Base-by-base conservation (phyloP, 2,797 vertebrate genomes). In the Gephyroberyx darwinii region DNA sequence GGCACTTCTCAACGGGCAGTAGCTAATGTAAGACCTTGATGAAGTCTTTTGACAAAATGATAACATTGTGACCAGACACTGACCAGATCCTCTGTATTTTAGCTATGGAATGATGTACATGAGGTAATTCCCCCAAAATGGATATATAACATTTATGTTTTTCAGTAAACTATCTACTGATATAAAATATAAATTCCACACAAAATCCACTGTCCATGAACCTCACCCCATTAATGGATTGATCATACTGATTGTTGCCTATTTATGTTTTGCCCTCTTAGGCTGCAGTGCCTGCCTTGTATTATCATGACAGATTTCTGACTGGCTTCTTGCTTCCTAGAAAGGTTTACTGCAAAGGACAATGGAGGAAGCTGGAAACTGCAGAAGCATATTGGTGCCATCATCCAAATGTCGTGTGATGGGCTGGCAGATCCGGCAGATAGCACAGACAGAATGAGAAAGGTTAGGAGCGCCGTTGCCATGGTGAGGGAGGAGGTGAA, bases 401-500 rank as follows among this genome's bases (percentile, higher is more conserved):
- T 77, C 41, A 57, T 77, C 58, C 76, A 56, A 77, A 81, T 64
- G 54, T 4, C 22, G 41, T 19, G 26, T 16, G 30, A 33, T 26
- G 61, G 26, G 65, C 39, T 60, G 73, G 70, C 69, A 63, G 68
- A 72, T 73, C 58, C 55, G 30, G 74, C 64, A 6, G 47, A 77
- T 48, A 63, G 54, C 52, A 65, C 22, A 68, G n/a, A 51, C 8
- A 64, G 47, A 6, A 33, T 20, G 52, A 30, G 37, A 26, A 47
- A 55, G 72, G 75, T 59, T 75, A 79, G 60, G 51, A 78, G 77
- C 51, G 69, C 63, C 0, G 12, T 91, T 89, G 88, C 84, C 71
- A 89, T 88, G 88, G 90, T 73, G 87, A 89, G 20, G 59, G 35
- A 77, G 66, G 63, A 81, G 55, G 64, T 69, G 65, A 78, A 81